These are phyloP conservation scores for Enteromius unitaeniatus DNA, from an alignment of 2,797 vertebrate genomes.

Conservation along the genomic window DNA sequence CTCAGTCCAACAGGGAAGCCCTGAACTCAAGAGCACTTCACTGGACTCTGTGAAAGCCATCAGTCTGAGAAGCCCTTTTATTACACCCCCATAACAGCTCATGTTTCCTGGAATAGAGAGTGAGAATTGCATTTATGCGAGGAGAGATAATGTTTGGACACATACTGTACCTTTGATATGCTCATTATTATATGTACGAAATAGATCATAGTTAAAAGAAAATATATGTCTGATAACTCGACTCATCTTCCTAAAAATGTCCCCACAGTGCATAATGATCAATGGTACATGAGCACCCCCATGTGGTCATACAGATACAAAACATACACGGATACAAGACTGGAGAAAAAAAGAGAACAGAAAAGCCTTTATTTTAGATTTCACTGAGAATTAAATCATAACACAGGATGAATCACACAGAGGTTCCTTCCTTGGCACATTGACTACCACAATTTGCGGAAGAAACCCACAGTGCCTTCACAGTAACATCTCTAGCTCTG, in stretches of 20 bases:
- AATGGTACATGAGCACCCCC: conserved; percentile 44
- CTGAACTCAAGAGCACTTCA: conserved; percentile 28
- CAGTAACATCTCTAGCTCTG: conserved; percentile 51
- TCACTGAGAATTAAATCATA: conserved; percentile 48
- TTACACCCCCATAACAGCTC: conserved; percentile 7
- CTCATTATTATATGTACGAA: neutral
- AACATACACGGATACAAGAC: conserved; percentile 7
- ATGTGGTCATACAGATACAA: conserved; percentile 36
- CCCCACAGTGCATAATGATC: neutral
- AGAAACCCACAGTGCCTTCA: conserved; percentile 44
- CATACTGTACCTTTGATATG: neutral
- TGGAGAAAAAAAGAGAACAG: conserved; percentile 40
- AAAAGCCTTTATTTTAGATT: conserved; percentile 59
- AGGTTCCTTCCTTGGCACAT: conserved; percentile 50
- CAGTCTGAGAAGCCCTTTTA: conserved; percentile 27
- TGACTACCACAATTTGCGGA: conserved; percentile 42
- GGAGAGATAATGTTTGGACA: neutral
- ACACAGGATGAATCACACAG: conserved; percentile 55
- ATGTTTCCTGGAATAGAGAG: conserved; percentile 22
- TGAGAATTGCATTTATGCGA: neutral
- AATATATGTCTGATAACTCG: neutral
- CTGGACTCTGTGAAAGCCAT: conserved; percentile 57
- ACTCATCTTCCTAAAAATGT: neutral
- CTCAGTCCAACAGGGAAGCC: conserved; percentile 35
- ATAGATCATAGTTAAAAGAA: neutral